Evolutionary conservation across 2,888 invertebrate genomes (phyloP).

Genomic region (Suillia variegata): DNA sequence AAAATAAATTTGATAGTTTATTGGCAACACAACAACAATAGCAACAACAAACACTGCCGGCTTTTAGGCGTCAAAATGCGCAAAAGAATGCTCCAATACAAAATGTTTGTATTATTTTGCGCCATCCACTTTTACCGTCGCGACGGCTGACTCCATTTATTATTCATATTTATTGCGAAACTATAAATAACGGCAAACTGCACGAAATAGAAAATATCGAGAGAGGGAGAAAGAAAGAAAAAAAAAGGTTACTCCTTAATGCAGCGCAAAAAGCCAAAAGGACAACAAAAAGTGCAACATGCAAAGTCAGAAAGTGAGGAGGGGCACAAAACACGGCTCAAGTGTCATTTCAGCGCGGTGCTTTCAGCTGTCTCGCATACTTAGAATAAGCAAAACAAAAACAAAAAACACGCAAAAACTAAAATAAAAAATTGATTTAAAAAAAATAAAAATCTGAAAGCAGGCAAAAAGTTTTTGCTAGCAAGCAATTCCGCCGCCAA

Average conservation of each 20-base stretch:
- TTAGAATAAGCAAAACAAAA: not conserved
- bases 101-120: too few species aligned
- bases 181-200: not conserved
- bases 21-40: too few species aligned
- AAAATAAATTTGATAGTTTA: too few species aligned
- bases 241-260: too few species aligned
- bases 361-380: not conserved
- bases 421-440: too few species aligned
- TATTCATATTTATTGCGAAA: not conserved
- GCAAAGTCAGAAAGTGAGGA: not conserved
- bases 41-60: too few species aligned
- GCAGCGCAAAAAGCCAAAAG: too few species aligned
- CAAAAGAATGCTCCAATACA: too few species aligned
- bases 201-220: not conserved
- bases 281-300: not conserved
- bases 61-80: too few species aligned
- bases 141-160: too few species aligned
- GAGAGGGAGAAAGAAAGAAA: not conserved
- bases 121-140: too few species aligned
- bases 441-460: too few species aligned
- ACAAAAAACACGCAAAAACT: not conserved
- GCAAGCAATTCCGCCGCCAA: constrained; percentile 1
- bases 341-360: not conserved
- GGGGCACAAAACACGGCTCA: not conserved
- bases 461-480: not conserved